A percentile compares a stretch with the other conserved stretches of the same genome.
phyloP scores from a whole-genome alignment of 2,797 vertebrate species.

The Borostomias antarcticus region DNA sequence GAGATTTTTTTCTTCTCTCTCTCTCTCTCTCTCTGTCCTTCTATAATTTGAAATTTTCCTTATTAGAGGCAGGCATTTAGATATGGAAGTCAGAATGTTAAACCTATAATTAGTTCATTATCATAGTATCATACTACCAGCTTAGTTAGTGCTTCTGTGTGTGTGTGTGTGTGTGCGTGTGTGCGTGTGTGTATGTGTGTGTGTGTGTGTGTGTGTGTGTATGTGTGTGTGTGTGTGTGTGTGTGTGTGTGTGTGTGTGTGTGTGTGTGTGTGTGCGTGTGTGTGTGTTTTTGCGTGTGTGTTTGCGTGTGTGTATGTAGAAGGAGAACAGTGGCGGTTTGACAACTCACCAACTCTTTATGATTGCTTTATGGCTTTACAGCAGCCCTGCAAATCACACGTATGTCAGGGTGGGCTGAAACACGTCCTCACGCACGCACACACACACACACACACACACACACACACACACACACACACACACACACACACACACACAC shows the following conservation, averaged over 20 bases:
- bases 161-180: background rate
- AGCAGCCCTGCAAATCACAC: slow-evolving; percentile 41
- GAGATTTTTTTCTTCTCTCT: slow-evolving; percentile 54
- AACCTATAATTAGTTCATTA: slow-evolving; percentile 81
- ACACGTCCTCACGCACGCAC: slow-evolving; percentile 3
- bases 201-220: background rate
- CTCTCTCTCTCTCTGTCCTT: slow-evolving; percentile 45
- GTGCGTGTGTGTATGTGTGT: background rate
- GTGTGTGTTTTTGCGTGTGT: slow-evolving; percentile 11
- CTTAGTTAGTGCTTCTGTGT: slow-evolving; percentile 35
- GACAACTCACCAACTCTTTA: slow-evolving; percentile 36
- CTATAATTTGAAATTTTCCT: slow-evolving; percentile 77
- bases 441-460: slow-evolving; percentile 27
- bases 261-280: background rate
- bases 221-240: slow-evolving; percentile 21
- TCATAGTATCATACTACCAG: slow-evolving; percentile 54
- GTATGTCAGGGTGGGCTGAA: slow-evolving; percentile 32
- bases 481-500: slow-evolving; percentile 26
- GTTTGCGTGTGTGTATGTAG: background rate
- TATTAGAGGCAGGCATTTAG: slow-evolving; percentile 76
- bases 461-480: slow-evolving; percentile 6
- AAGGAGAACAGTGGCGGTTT: slow-evolving; percentile 12
- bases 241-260: slow-evolving; percentile 3
- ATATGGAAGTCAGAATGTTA: slow-evolving; percentile 70
- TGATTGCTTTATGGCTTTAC: slow-evolving; percentile 47